phyloP scores from a whole-genome alignment of 2,113 vertebrate genomes.

The Cephalopterus ornatus region DNA sequence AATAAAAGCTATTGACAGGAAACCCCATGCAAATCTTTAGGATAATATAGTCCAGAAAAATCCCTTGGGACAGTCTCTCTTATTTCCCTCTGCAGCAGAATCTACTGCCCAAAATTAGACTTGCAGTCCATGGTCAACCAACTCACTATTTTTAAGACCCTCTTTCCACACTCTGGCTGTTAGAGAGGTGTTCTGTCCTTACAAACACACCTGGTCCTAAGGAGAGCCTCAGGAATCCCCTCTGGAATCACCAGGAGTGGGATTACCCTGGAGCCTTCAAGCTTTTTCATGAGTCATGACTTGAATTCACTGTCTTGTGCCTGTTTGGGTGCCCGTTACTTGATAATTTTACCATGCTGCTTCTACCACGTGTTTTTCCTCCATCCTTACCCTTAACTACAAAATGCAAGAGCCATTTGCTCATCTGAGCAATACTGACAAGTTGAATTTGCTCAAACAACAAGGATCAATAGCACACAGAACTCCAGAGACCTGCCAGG shows the following conservation, averaged over 20 bases:
- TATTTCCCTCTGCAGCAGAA: background rate
- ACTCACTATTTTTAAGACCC: rapidly evolving
- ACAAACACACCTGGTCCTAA: rapidly evolving
- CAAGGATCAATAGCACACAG: background rate
- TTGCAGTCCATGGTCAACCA: background rate
- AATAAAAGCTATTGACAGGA: background rate
- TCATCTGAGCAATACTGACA: background rate
- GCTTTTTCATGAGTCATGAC: background rate
- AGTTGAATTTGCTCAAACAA: background rate
- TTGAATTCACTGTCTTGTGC: background rate
- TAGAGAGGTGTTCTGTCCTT: background rate
- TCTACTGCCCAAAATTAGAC: background rate
- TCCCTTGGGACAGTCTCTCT: background rate
- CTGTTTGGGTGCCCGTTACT: background rate
- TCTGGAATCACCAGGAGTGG: background rate
- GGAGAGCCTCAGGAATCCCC: background rate
- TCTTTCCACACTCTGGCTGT: background rate
- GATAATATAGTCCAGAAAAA: background rate
- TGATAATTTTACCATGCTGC: background rate
- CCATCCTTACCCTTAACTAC: background rate
- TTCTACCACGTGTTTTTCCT: rapidly evolving
- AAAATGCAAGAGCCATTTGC: background rate
- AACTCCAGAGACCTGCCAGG: background rate
- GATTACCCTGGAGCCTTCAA: background rate
- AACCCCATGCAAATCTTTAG: background rate